These are phyloP conservation scores for Dione juno DNA, from an alignment of 2,888 invertebrate genomes.

Conservation along the genomic window DNA sequence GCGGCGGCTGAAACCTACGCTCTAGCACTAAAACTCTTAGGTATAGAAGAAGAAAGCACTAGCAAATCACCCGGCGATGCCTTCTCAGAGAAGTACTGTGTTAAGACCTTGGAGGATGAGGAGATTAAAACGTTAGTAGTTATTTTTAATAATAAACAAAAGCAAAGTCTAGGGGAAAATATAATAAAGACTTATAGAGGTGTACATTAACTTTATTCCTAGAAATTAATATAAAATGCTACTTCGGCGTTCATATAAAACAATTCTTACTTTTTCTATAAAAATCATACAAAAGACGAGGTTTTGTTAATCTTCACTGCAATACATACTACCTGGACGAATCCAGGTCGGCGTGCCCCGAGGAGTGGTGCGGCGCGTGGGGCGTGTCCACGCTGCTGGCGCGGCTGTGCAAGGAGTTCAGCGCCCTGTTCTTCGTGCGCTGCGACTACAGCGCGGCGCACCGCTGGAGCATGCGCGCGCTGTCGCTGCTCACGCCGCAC, in stretches of 20 bases:
- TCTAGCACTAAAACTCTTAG: conserved; percentile 70
- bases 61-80: conserved; percentile 53
- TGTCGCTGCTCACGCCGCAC: conserved; percentile 85
- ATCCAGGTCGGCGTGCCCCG: conserved; percentile 38
- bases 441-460: conserved; percentile 93
- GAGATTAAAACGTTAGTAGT: conserved; percentile 30
- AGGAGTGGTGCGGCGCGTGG: conserved; percentile 50
- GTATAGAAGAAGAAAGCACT: conserved; percentile 58
- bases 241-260: no score
- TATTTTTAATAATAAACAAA: no score
- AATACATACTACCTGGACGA: no score
- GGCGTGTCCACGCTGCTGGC: conserved; percentile 81
- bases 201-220: no score
- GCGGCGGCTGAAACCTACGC: conserved; percentile 89
- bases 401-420: conserved; percentile 92
- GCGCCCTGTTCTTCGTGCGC: conserved; percentile 91
- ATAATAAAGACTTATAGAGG: no score
- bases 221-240: no score
- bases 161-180: no score
- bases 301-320: no score
- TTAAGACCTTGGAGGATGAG: conserved; percentile 52
- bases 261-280: no score
- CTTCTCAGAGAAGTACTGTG: conserved; percentile 50
- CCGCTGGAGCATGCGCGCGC: conserved; percentile 88
- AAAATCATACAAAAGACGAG: no score